phyloP scores from a whole-genome alignment of 1,140 invertebrate species.

The Scylla paramamosain region DNA sequence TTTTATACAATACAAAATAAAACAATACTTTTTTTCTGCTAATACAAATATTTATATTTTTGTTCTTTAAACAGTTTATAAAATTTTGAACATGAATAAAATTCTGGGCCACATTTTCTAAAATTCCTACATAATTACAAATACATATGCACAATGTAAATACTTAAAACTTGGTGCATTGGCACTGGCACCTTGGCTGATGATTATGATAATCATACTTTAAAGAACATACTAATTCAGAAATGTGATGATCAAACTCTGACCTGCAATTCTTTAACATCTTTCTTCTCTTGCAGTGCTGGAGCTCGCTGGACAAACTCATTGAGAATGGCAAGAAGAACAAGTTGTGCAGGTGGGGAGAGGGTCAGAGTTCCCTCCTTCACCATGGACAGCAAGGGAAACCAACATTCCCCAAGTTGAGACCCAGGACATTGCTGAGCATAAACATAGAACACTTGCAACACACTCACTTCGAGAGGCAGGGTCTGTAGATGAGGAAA shows the following conservation, averaged over 20 bases:
- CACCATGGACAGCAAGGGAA: conserved; percentile 88
- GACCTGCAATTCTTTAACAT: conserved; percentile 89
- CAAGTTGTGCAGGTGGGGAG: conserved; percentile 89
- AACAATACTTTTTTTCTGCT: no score
- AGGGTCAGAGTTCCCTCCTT: conserved; percentile 86
- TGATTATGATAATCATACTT: neutral
- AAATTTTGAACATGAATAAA: no score
- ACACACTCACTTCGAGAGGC: conserved; percentile 83
- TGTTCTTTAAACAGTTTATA: no score
- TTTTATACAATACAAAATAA: no score
- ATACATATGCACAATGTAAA: neutral
- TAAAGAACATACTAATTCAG: neutral
- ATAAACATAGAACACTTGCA: conserved; percentile 86
- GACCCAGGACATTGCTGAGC: conserved; percentile 80
- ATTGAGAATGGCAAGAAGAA: conserved; percentile 89
- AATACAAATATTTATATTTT: no score
- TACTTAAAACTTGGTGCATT: neutral
- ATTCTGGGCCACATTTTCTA: no score
- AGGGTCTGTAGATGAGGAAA: conserved; percentile 32
- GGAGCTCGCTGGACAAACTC: conserved; percentile 93
- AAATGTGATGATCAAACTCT: conserved; percentile 34
- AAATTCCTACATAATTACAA: neutral
- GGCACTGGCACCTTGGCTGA: no score
- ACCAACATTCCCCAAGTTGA: conserved; percentile 90
- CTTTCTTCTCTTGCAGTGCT: conserved; percentile 89